Conservation (phyloP, 2,797 vertebrate genomes). For the Botia almorhae region DNA sequence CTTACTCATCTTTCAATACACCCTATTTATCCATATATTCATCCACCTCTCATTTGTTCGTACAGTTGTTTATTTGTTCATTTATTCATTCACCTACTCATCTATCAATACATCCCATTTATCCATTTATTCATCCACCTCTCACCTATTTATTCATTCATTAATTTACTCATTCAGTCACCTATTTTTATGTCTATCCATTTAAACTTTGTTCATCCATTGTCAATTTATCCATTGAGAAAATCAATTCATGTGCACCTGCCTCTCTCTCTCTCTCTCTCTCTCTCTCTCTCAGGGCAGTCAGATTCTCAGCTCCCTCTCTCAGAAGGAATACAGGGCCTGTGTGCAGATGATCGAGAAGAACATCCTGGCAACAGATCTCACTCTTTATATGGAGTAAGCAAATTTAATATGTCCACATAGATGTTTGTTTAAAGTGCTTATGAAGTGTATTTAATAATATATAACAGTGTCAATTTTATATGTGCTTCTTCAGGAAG, state of each 20-base stretch:
- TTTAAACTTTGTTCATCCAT: neutral
- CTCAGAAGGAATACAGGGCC: constrained; percentile 60
- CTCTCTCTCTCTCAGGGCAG: constrained; percentile 58
- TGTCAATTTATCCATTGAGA: neutral
- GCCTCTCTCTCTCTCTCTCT: too few relatives aligned
- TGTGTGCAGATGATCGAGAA: constrained; percentile 67
- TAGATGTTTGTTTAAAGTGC: neutral
- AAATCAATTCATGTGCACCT: neutral
- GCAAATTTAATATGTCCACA: neutral
- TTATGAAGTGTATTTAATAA: too few relatives aligned
- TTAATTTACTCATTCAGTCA: neutral
- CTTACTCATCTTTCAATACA: neutral
- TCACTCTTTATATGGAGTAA: constrained; percentile 68
- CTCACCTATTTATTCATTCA: neutral
- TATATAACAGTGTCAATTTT: too few relatives aligned
- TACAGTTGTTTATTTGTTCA: neutral
- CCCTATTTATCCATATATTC: neutral
- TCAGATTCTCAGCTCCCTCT: constrained; percentile 68
- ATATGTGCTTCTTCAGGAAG: constrained; percentile 48
- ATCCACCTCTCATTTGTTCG: neutral
- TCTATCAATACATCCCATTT: too few relatives aligned
- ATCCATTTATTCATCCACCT: neutral
- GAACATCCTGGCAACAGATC: constrained; percentile 69
- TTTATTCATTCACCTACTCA: neutral
- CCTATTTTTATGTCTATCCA: neutral